Conservation (phyloP, 37 sponge, comb jelly and placozoan species). For the Beroe ovata region DNA sequence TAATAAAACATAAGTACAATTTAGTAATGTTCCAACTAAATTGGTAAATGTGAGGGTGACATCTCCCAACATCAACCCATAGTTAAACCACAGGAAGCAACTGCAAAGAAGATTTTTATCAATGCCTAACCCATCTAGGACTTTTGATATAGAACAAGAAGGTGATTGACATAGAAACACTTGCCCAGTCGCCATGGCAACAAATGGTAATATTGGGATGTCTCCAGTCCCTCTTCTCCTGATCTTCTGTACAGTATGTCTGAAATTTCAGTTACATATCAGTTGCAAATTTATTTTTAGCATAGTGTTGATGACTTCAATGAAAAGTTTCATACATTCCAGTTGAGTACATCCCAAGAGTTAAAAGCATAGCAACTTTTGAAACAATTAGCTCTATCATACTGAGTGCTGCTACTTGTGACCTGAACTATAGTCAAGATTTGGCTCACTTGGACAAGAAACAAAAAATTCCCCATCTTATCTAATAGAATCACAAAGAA, state of each 20-base stretch:
- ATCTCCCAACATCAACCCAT: constrained; percentile 11
- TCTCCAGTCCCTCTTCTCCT: constrained; percentile 42
- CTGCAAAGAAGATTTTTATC: not conserved
- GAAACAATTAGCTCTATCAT: constrained; percentile 46
- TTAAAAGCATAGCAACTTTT: constrained; percentile 24
- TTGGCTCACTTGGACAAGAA: too few species aligned
- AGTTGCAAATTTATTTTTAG: not conserved
- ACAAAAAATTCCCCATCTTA: too few species aligned
- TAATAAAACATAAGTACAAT: constrained; percentile 27
- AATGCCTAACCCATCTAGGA: too few species aligned
- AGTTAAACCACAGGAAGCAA: constrained; percentile 33
- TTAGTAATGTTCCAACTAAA: constrained; percentile 23
- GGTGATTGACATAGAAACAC: too few species aligned
- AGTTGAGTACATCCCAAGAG: constrained; percentile 49
- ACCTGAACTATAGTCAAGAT: too few species aligned
- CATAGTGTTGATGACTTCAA: not conserved
- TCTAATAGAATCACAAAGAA: too few species aligned
- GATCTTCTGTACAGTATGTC: constrained; percentile 59
- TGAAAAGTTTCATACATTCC: constrained; percentile 36
- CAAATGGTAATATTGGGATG: constrained; percentile 56
- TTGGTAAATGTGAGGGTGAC: constrained; percentile 27
- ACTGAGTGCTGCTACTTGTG: too few species aligned
- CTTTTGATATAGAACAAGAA: too few species aligned
- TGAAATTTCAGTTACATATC: constrained; percentile 12
- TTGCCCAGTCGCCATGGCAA: constrained; percentile 8